Conservation (phyloP, 2,113 vertebrate genomes). For the Pionites leucogaster region DNA sequence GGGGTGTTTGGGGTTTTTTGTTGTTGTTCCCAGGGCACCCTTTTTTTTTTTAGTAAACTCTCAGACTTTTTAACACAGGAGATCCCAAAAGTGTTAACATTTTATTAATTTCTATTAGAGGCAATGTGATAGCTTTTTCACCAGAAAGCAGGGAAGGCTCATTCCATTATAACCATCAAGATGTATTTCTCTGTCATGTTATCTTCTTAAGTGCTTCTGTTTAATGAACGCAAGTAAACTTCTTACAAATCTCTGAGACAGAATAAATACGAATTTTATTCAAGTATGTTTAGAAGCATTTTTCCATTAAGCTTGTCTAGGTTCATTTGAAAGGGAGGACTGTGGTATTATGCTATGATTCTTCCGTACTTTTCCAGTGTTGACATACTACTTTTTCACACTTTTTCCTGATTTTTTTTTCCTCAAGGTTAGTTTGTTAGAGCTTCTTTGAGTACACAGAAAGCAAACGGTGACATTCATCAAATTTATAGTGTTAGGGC, state of each 20-base stretch:
- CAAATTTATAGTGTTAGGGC: not conserved
- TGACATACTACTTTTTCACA: not conserved
- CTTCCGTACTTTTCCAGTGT: not conserved
- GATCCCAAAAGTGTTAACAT: not conserved
- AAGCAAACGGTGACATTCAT: not conserved
- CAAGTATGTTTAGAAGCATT: not conserved
- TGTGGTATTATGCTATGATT: not conserved
- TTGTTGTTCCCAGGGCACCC: not conserved
- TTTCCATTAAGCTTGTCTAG: not conserved
- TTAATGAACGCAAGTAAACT: not conserved
- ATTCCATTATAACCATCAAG: not conserved
- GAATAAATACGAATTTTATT: not conserved
- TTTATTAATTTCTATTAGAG: not conserved
- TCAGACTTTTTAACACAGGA: not conserved
- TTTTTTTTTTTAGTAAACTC: not conserved
- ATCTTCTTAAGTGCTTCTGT: not conserved
- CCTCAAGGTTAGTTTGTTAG: not conserved
- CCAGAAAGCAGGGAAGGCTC: not conserved
- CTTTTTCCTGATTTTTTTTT: not conserved
- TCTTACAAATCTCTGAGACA: not conserved
- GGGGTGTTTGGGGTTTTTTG: not conserved
- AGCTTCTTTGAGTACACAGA: not conserved
- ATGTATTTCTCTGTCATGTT: not conserved
- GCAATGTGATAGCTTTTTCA: not conserved
- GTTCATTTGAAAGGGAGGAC: not conserved